Evolutionary conservation across 2,888 invertebrate species (phyloP), one percentile per base, ranked within the genome.

Genomic region (Cataglyphis altisquamis): DNA sequence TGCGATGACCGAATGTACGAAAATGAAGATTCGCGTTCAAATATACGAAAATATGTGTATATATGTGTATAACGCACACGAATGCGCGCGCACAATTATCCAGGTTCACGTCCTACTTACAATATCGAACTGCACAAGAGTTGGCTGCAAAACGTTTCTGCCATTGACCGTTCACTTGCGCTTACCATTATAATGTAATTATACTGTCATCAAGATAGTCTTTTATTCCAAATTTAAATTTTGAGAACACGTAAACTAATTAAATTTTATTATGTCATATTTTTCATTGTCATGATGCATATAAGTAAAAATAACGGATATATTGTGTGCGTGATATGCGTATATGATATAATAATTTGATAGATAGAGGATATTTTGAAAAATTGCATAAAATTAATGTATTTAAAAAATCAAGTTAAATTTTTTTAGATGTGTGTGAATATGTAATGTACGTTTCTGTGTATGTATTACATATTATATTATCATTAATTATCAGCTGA

Each of bases 91-190:
- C 83, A 75, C 84, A 83, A 70, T 64, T 66, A 77, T 89, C 89
- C 87, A 89, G 91, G 91, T 92, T 91, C 92, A 90, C 90, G 94
- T 91, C 93, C 94, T 92, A 94, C 91, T 94, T 94, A 91, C 91
- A 88, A 90, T 91, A 93, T 92, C 92, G 93, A 93, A 92, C 92
- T 92, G 89, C 78, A 66, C 74, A 77, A 89, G 85, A 83, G 82
- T 82, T 86, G 83, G 88, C 85, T 84, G 86, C 77, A 63, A 84
- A 86, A 74, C 67, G 75, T 86, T 83, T 75, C 86, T 84, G 81
- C 82, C 87, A 89, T 88, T 84, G 84, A 89, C 84, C 87, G 85
- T 89, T 89, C 84, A 85, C 68, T 86, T 55, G 60, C 21, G 75
- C 77, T 77, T 77, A 77, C 39, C 72, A 45, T 72, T 72, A 32